phyloP scores from a whole-genome alignment of 1,140 invertebrate genomes.

The Macrostomum lignano region DNA sequence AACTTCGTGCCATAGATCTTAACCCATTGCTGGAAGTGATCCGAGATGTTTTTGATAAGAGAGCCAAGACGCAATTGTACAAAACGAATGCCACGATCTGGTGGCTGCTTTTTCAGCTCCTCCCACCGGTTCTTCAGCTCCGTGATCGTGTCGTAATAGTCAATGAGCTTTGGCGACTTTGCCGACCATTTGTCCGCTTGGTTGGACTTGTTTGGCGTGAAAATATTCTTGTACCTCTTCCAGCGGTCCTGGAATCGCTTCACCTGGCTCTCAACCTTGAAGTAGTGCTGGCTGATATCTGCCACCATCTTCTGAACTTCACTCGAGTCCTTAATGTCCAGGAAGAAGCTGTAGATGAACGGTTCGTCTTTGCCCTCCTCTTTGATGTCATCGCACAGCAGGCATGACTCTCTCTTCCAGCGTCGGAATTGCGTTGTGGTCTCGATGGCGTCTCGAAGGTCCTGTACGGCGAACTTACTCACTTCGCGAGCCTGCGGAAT shows the following conservation, averaged over 20 bases:
- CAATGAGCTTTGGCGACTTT: conserved; percentile 38
- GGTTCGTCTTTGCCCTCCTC: conserved; percentile 30
- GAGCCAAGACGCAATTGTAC: neutral
- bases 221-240: conserved; percentile 45
- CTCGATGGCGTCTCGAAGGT: conserved; percentile 27
- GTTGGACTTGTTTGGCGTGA: conserved; percentile 44
- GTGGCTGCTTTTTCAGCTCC: conserved; percentile 38
- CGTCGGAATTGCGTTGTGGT: conserved; percentile 34
- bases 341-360: conserved; percentile 40
- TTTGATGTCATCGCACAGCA: conserved; percentile 37
- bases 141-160: conserved; percentile 47
- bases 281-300: neutral
- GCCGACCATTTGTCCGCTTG: conserved; percentile 39
- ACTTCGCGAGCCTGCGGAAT: conserved; percentile 43
- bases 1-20: conserved; percentile 22
- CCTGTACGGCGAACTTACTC: conserved; percentile 36
- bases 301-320: neutral
- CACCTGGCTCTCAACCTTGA: conserved; percentile 14
- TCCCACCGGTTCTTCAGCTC: neutral
- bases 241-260: conserved; percentile 40
- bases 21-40: conserved; percentile 25
- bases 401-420: conserved; percentile 53
- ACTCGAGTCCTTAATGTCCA: conserved; percentile 36
- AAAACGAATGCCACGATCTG: neutral
- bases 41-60: conserved; percentile 10